A percentile compares a stretch with the other conserved stretches of the same genome.
These are phyloP conservation scores for Falco punctatus DNA, from an alignment of 2,113 vertebrate species.

Conservation along the genomic window DNA sequence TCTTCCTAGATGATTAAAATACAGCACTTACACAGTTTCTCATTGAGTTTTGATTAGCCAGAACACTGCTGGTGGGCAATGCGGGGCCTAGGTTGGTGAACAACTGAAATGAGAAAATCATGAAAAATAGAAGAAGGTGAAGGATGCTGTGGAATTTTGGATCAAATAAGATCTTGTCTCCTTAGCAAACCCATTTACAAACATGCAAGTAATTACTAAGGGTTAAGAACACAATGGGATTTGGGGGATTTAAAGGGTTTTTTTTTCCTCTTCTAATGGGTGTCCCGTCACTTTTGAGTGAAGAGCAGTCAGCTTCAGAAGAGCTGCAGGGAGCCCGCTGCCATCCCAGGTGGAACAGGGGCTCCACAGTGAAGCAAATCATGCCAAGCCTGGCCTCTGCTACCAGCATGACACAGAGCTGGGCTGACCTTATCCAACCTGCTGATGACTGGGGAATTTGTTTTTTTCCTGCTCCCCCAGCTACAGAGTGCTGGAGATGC, in stretches of 20 bases:
- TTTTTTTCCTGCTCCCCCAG: not conserved
- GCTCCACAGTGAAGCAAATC: not conserved
- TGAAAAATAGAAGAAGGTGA: not conserved
- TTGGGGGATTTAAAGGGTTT: fast-evolving
- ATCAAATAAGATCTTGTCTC: not conserved
- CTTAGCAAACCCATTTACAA: not conserved
- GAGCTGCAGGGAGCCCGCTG: not conserved
- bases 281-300: not conserved
- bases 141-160: not conserved
- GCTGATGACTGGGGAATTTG: not conserved
- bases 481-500: not conserved
- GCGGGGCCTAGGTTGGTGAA: not conserved
- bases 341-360: not conserved
- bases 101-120: not conserved
- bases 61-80: not conserved
- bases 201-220: not conserved
- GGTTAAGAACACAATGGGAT: not conserved
- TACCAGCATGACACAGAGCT: not conserved
- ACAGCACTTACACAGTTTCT: not conserved
- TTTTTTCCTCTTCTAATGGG: not conserved
- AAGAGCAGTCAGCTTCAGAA: not conserved
- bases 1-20: not conserved
- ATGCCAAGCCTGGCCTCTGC: not conserved
- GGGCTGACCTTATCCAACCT: not conserved
- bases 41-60: not conserved